These are phyloP conservation scores for Cosmia trapezina DNA, from an alignment of 2,888 invertebrate species.

Conservation along the genomic window DNA sequence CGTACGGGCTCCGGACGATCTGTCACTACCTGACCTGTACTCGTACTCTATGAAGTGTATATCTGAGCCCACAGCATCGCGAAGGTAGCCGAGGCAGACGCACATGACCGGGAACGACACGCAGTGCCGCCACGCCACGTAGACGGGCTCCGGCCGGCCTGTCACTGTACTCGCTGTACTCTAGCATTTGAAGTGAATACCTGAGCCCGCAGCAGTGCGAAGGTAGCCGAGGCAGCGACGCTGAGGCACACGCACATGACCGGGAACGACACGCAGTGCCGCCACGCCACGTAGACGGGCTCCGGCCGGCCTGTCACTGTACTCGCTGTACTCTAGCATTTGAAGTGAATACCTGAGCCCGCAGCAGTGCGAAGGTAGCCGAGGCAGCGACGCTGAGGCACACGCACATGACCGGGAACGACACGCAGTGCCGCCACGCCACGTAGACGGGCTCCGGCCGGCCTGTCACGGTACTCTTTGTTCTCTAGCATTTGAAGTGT, in stretches of 20 bases:
- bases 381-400: conserved; percentile 95
- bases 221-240: conserved; percentile 95
- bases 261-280: conserved; percentile 96
- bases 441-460: conserved; percentile 96
- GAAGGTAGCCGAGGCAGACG: conserved; percentile 95
- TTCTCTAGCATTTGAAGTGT: background rate
- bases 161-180: conserved; percentile 90
- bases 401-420: conserved; percentile 94
- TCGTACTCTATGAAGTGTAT: too few relatives aligned
- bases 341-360: conserved; percentile 93
- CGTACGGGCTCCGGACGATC: background rate
- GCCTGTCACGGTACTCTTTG: too few relatives aligned
- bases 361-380: conserved; percentile 95
- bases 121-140: conserved; percentile 96
- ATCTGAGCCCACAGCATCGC: conserved; percentile 96
- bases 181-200: conserved; percentile 82
- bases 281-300: conserved; percentile 96
- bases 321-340: too few relatives aligned
- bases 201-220: conserved; percentile 96
- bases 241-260: conserved; percentile 94
- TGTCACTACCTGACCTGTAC: too few relatives aligned
- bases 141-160: conserved; percentile 96
- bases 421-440: conserved; percentile 96
- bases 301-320: conserved; percentile 98
- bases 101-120: conserved; percentile 96